These are phyloP conservation scores for Caenorhabditis zanzibari DNA, from an alignment of 2,888 invertebrate species.

Conservation along the genomic window DNA sequence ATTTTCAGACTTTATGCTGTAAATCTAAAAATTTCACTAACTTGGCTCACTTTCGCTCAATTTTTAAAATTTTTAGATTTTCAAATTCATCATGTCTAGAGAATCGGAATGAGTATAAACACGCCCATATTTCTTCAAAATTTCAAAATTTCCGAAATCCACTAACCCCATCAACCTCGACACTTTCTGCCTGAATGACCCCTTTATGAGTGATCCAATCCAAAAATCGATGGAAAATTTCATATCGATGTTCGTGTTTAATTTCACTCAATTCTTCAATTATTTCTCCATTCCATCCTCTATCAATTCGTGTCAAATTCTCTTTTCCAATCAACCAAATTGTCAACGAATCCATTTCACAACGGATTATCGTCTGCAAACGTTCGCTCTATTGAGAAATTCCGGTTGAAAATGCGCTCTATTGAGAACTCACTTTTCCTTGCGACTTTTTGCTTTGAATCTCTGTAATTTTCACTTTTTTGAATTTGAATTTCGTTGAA, in stretches of 20 bases:
- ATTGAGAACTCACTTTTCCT: neutral
- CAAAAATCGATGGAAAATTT: constrained; percentile 2
- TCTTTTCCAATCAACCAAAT: constrained; percentile 47
- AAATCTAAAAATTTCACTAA: too few species aligned
- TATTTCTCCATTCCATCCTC: constrained; percentile 37
- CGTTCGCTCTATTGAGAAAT: neutral
- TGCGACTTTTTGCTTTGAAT: neutral
- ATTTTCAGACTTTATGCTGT: too few species aligned
- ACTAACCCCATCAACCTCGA: constrained; percentile 3
- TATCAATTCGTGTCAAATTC: constrained; percentile 37
- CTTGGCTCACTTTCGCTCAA: too few species aligned
- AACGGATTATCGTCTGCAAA: constrained; percentile 40
- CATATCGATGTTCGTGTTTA: constrained; percentile 25
- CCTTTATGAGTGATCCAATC: neutral
- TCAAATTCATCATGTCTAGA: too few species aligned
- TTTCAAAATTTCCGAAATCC: neutral
- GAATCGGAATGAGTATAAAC: too few species aligned
- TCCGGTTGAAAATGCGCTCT: neutral
- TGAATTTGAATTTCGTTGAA: neutral
- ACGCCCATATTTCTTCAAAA: too few species aligned
- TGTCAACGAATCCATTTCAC: constrained; percentile 28
- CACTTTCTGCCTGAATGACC: neutral
- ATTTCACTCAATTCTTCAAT: constrained; percentile 18
- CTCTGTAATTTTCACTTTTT: neutral
- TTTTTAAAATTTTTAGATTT: too few species aligned